Evolutionary conservation across 2,888 invertebrate species (phyloP), one percentile per base, ranked within the genome.

Genomic region (Rotaria macrura): DNA sequence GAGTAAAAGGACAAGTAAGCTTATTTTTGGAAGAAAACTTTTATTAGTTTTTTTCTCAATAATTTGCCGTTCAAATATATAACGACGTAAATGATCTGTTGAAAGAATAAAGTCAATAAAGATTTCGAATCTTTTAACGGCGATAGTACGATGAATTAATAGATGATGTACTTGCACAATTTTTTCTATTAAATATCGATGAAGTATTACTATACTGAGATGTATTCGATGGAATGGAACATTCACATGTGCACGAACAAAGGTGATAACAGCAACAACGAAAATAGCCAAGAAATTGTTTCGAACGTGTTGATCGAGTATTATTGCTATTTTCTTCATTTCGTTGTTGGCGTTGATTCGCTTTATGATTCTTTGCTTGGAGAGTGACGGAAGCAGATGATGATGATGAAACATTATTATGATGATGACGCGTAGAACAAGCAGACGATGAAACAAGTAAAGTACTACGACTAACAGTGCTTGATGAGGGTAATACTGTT

Each of bases 231-330:
- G 79, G 79, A 43, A 79, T 79, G 40, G 79, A 79, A 79, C 79
- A 79, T 79, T 79, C 79, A 43, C 79, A 79, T 43, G 43, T 79
- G 43, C 38, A 79, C n/a, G 79, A 79, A 79, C 79, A 79, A n/a
- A 40, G n/a, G 5, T 43, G 43, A 79, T 40, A 79, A 1, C 79
- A 40, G 79, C 79, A 79, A 43, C 79, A 79, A 79, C 79, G 79
- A n/a, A 79, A 79, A 79, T 79, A 79, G 20, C 38, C 79, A 79
- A 79, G 79, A 79, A 79, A 79, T 79, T 79, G 79, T 79, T 79
- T 79, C 23, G 79, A n/a, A 43, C 79, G 79, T 40, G 79, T 17
- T 79, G 65, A 65, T 65, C 65, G 65, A 65, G 20, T 65, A 34
- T 65, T 65, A 34, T 34, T 34, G 65, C 20, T 20, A 6, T 17